Evolutionary conservation across 2,113 vertebrate genomes (phyloP), one percentile per base, ranked within the genome.

Genomic region (Condylura cristata): DNA sequence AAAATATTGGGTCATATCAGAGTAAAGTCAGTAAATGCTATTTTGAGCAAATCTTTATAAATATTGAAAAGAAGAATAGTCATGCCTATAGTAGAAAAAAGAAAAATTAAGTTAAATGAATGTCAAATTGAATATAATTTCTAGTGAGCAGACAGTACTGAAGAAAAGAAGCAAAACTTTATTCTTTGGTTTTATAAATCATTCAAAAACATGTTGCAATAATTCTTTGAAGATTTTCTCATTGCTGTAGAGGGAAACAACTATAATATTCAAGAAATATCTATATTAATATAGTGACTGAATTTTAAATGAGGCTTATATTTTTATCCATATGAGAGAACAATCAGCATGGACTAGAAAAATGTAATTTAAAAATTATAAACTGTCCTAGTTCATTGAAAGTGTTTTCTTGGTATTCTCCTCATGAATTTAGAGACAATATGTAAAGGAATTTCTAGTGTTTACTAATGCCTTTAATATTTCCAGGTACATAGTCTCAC

Each of bases 11-110:
- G 2, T 72, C n/a, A 74, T 48, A 70, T 93, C 85, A 93, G 65
- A 79, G 20, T 85, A 63, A 32, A 94, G 89, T 44, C 13, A 68
- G 61, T 72, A 85, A 72, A 22, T 75, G 44, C 76, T 91, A 63
- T 85, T 95, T 93, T 95, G 46, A 96, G 56, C 75, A 96, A 82
- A 90, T 22, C 51, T 96, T 93, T 94, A 65, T 80, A 90, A 96
- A 89, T 91, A 34, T 56, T 89, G 34, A 78, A 41, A 28, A 28
- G 60, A 93, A 90, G 20, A 63, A 2, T 65, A 44, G 18, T 68
- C 89, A 51, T 90, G 37, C 41, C 51, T 94, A 3, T 90, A 34
- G 39, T 84, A 93, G 75, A 46, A 74, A 89, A 89, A 83, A 80
- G 28, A 94, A 89, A 81, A 92, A 44, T 88, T 85, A 74, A 22